These are phyloP conservation scores for Periplaneta americana DNA, from an alignment of 1,140 invertebrate genomes.

Conservation along the genomic window DNA sequence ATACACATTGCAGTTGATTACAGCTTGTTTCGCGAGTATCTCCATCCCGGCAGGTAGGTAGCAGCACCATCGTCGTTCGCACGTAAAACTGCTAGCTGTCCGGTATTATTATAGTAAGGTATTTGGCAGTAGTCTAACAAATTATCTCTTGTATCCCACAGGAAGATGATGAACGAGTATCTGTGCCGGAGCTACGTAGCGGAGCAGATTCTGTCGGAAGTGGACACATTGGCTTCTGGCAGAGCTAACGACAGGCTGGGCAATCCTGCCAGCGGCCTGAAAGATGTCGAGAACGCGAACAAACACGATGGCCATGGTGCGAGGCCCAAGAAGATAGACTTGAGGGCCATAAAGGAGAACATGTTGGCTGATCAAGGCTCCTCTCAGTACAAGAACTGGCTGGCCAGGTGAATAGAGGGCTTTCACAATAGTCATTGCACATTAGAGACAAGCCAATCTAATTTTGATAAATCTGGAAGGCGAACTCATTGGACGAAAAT, in stretches of 20 bases:
- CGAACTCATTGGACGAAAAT: too few species aligned
- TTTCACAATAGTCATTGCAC: background rate
- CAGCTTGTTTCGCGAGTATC: too few species aligned
- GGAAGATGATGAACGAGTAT: conserved; percentile 67
- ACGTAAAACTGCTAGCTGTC: too few species aligned
- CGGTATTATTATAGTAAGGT: too few species aligned
- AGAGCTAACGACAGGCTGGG: background rate
- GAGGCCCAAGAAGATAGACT: background rate
- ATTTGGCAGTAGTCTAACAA: too few species aligned
- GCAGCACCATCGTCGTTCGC: too few species aligned
- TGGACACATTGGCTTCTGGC: conserved; percentile 29
- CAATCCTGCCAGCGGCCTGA: background rate
- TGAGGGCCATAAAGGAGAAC: conserved; percentile 33
- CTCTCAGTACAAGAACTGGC: conserved; percentile 59
- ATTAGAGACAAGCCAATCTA: too few species aligned
- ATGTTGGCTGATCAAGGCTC: conserved; percentile 58
- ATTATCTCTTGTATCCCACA: conserved; percentile 25
- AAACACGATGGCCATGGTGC: conserved; percentile 10
- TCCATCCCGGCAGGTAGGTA: too few species aligned
- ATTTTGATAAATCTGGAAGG: too few species aligned
- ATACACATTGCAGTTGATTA: too few species aligned
- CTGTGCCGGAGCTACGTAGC: conserved; percentile 62
- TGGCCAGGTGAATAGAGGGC: conserved; percentile 48
- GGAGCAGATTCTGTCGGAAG: conserved; percentile 57
- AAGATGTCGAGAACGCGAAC: background rate